These are phyloP conservation scores for Sinocyclocheilus anshuiensis DNA, from an alignment of 2,113 vertebrate species.

Conservation along the genomic window DNA sequence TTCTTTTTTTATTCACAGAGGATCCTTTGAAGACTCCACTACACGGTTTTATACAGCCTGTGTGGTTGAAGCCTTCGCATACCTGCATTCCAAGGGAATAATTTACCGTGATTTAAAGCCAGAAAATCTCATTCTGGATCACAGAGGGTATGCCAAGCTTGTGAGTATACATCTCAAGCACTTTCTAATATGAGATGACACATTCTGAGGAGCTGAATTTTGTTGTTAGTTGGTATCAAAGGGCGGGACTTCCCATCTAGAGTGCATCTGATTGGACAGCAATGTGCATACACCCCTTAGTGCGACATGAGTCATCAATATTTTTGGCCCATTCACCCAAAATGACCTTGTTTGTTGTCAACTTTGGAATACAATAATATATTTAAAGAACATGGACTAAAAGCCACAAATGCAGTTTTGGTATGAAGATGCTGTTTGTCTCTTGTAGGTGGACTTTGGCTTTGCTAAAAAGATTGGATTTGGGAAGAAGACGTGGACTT, in stretches of 20 bases:
- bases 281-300: not conserved
- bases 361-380: not conserved
- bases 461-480: conserved; percentile 98
- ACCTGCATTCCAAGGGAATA: conserved; percentile 98
- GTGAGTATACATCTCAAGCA: conserved; percentile 70
- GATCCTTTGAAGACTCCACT: conserved; percentile 93
- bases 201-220: not conserved
- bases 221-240: not conserved
- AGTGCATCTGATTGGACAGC: not conserved
- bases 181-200: not conserved
- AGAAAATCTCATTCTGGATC: conserved; percentile 97
- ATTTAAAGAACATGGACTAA: not conserved
- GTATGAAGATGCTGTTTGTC: not conserved
- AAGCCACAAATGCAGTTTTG: not conserved
- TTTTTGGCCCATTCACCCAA: not conserved
- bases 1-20: conserved; percentile 70
- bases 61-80: conserved; percentile 94
- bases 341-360: not conserved
- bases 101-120: conserved; percentile 99
- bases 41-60: conserved; percentile 96
- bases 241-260: not conserved
- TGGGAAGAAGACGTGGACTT: conserved; percentile 99
- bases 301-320: not conserved
- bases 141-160: conserved; percentile 95
- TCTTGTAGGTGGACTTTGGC: conserved; percentile 92